Evolutionary conservation across 64 coral and sea anemone species (phyloP), one percentile per base, ranked within the genome.

Genomic region (Stichodactyla helianthus): DNA sequence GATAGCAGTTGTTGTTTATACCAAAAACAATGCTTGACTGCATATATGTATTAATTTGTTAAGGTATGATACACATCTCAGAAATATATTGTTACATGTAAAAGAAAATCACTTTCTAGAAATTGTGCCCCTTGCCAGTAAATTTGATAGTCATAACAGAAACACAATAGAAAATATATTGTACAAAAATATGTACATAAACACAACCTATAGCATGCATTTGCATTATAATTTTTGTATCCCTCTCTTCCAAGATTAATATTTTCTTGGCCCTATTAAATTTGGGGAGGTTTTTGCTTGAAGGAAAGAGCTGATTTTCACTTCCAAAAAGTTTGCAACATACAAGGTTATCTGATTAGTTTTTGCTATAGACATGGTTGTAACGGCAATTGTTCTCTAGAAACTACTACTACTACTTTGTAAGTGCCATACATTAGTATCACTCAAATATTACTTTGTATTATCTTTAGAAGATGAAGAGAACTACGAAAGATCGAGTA

Each of bases 381-480:
- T 82, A 52, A 19, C 0, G 8, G 4, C 18, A 17, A 8, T 20
- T 27, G 20, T 52, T 44, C 9, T 82, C 19, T 54, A 51, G 6
- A 28, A 23, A 23, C 35, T 44, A n/a, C n/a, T n/a, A n/a, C 4
- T 44, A 44, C 35, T 44, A 3, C 35, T 44, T 44, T 44, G 35
- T 44, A 44, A 44, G 35, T 44, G 35, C 35, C 35, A 2, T 44
- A 44, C 17, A 59, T 55, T n/a, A 56, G 3, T 84, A 16, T 81
- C 31, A 51, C 5, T 50, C 10, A 4, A 78, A 27, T 51, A 13
- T 51, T 35, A 19, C 17, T 20, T 51, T 18, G 5, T 81, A 26
- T 84, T 84, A 61, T 84, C 10, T 62, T 27, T 35, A 84, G 83
- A 84, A 50, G 83, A 84, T 54, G 83, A 5, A 10, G 59, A 60